These are phyloP conservation scores for Phrynocephalus guinanensis DNA, from an alignment of 2,797 vertebrate genomes.

Conservation along the genomic window DNA sequence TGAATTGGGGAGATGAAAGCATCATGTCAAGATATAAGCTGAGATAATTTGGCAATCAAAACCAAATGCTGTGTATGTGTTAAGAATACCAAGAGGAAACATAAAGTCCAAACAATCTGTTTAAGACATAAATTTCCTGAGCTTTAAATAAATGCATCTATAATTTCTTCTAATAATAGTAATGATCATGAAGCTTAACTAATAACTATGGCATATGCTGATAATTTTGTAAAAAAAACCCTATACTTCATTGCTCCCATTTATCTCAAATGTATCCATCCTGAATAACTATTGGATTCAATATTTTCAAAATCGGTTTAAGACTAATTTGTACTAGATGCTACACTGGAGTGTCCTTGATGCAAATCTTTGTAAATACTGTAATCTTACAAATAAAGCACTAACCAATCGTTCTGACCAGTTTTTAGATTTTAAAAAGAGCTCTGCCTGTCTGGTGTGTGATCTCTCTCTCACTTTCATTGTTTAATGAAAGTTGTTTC, in stretches of 20 bases:
- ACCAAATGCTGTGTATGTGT: not conserved
- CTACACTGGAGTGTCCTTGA: not conserved
- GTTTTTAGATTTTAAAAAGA: no score
- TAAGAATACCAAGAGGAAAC: not conserved
- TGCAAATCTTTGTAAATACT: not conserved
- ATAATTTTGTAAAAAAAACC: not conserved
- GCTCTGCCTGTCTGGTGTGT: no score
- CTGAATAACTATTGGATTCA: not conserved
- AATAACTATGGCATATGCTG: not conserved
- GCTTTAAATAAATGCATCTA: not conserved
- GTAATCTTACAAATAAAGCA: not conserved
- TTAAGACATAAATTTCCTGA: not conserved
- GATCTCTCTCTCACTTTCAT: no score
- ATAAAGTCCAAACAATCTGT: conserved; percentile 5
- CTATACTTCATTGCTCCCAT: not conserved
- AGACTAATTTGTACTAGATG: not conserved
- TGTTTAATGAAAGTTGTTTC: no score
- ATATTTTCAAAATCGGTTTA: not conserved
- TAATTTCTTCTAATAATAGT: not conserved
- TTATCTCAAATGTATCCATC: not conserved
- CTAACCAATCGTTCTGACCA: no score
- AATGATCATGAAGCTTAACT: not conserved
- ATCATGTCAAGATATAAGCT: conserved; percentile 47
- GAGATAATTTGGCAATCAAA: conserved; percentile 46
- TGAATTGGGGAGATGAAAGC: conserved; percentile 53